Evolutionary conservation across 2,888 invertebrate genomes (phyloP).

Genomic region (Gymnosoma rotundatum): DNA sequence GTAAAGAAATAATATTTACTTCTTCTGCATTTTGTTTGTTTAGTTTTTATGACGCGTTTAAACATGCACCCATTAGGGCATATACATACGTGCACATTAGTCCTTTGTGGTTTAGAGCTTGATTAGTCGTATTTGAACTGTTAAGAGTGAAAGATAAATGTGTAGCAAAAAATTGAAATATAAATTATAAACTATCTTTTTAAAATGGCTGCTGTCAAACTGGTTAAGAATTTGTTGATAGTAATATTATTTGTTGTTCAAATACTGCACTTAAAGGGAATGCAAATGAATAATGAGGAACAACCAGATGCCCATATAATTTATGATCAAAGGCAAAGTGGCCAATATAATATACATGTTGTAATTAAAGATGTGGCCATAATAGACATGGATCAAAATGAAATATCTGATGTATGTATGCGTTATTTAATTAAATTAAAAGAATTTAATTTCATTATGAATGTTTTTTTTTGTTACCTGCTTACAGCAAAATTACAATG

Average conservation of each 20-base stretch:
- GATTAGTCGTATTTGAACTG: slow-evolving; percentile 54
- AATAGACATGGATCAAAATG: slow-evolving; percentile 83
- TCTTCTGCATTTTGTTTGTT: slow-evolving; percentile 11
- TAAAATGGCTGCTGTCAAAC: slow-evolving; percentile 59
- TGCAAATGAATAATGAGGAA: slow-evolving; percentile 20
- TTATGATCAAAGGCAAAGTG: slow-evolving; percentile 89
- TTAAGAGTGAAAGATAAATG: slow-evolving; percentile 47
- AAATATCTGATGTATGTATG: slow-evolving; percentile 78
- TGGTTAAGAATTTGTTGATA: slow-evolving; percentile 50
- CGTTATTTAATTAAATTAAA: neutral
- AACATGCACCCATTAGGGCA: slow-evolving; percentile 5
- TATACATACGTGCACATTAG: slow-evolving; percentile 10
- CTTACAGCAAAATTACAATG: slow-evolving; percentile 76
- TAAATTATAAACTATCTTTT: neutral
- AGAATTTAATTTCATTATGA: too few relatives aligned
- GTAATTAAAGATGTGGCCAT: slow-evolving; percentile 90
- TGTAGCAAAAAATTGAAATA: neutral
- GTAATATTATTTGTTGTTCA: slow-evolving; percentile 33
- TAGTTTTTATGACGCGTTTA: neutral
- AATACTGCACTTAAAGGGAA: slow-evolving; percentile 16
- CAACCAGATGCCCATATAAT: slow-evolving; percentile 76
- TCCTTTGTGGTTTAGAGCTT: slow-evolving; percentile 35
- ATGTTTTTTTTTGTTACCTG: neutral
- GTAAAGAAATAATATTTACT: neutral
- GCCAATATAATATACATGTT: slow-evolving; percentile 90